phyloP scores from a whole-genome alignment of 2,888 invertebrate genomes.

The Caenorhabditis sp. region DNA sequence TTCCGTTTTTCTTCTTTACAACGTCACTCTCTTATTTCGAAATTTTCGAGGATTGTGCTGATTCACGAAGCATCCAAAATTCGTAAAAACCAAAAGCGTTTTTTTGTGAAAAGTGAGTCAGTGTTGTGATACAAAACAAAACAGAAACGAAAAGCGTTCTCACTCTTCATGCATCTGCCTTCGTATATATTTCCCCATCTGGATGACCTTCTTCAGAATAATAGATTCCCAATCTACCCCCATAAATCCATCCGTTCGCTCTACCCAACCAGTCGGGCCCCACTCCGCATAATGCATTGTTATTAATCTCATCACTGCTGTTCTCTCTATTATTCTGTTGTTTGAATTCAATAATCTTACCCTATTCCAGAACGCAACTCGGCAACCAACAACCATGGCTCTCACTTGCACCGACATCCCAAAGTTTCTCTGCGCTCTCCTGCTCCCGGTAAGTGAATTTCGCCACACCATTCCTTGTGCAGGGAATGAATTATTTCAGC shows the following conservation, averaged over 20 bases:
- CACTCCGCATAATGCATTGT: neutral
- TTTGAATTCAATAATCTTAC: neutral
- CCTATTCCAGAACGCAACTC: too few species aligned
- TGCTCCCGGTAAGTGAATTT: constrained; percentile 65
- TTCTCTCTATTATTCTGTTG: neutral
- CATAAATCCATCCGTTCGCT: constrained; percentile 41
- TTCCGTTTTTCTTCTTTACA: too few species aligned
- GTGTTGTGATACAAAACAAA: constrained; percentile 2
- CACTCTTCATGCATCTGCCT: constrained; percentile 9
- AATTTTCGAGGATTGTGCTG: neutral
- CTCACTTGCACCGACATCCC: constrained; percentile 73
- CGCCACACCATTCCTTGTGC: too few species aligned
- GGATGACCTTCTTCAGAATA: constrained; percentile 15
- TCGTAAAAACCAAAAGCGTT: constrained; percentile 1
- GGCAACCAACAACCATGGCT: constrained; percentile 58
- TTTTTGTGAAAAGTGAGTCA: constrained; percentile 15
- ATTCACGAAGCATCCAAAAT: constrained; percentile 8
- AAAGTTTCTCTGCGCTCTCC: constrained; percentile 72
- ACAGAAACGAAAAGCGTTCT: neutral
- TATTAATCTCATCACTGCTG: neutral
- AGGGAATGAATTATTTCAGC: constrained; percentile 60
- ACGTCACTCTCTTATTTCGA: neutral
- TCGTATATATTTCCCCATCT: constrained; percentile 3
- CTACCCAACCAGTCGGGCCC: constrained; percentile 32
- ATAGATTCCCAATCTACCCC: constrained; percentile 25